These are phyloP conservation scores for Drosophila varians DNA, from an alignment of 1,140 invertebrate genomes.

Conservation along the genomic window DNA sequence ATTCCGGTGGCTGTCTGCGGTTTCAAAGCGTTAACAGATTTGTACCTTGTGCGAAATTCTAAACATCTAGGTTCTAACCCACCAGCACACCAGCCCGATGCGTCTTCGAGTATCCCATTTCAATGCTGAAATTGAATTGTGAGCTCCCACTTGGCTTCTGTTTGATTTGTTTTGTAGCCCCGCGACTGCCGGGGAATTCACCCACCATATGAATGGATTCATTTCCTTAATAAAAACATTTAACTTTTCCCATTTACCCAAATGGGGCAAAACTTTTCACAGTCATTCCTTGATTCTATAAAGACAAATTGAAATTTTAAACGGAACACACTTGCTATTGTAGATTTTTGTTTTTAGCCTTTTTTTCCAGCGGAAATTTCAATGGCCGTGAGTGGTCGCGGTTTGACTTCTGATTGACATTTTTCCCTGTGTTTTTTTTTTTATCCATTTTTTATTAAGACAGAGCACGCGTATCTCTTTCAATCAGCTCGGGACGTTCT, in stretches of 20 bases:
- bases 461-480: slow-evolving; percentile 34
- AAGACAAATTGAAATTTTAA: not conserved
- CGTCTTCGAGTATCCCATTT: slow-evolving; percentile 59
- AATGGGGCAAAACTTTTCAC: not conserved
- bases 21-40: slow-evolving; percentile 60
- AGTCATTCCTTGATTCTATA: not conserved
- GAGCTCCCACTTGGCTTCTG: slow-evolving; percentile 47
- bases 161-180: slow-evolving; percentile 18
- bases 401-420: slow-evolving; percentile 79
- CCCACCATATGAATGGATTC: slow-evolving; percentile 18
- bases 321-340: not conserved
- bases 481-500: slow-evolving; percentile 31
- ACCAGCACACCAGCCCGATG: slow-evolving; percentile 16
- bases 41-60: slow-evolving; percentile 65
- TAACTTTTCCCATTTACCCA: slow-evolving; percentile 1
- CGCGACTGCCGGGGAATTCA: slow-evolving; percentile 2
- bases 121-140: slow-evolving; percentile 73
- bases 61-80: slow-evolving; percentile 35
- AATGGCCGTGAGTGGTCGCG: slow-evolving; percentile 61
- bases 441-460: slow-evolving; percentile 32
- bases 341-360: slow-evolving; percentile 8
- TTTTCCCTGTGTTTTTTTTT: slow-evolving; percentile 26
- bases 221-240: slow-evolving; percentile 6
- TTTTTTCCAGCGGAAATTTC: slow-evolving; percentile 69
- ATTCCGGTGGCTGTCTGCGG: slow-evolving; percentile 61